These are phyloP conservation scores for Dendroctonus valens DNA, from an alignment of 1,140 invertebrate genomes.

Conservation along the genomic window DNA sequence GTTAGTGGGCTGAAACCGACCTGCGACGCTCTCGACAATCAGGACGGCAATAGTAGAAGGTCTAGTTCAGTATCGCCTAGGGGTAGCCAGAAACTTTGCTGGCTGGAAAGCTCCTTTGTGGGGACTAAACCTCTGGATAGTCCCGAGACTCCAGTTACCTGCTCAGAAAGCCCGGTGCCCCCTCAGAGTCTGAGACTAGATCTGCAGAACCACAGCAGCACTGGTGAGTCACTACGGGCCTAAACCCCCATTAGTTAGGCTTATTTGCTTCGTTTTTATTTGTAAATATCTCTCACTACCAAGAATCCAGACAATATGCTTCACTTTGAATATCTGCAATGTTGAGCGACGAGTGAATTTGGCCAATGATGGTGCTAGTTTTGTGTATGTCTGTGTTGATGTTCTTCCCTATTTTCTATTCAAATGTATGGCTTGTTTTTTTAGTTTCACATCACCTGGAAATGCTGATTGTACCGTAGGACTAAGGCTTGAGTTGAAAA, in stretches of 20 bases:
- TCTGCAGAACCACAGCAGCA: slow-evolving; percentile 53
- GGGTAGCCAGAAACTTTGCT: slow-evolving; percentile 65
- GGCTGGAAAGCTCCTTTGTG: slow-evolving; percentile 90
- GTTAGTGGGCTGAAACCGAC: slow-evolving; percentile 72
- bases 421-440: no score
- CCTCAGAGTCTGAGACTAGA: slow-evolving; percentile 54
- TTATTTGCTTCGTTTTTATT: no score
- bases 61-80: slow-evolving; percentile 48
- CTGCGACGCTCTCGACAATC: slow-evolving; percentile 35
- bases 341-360: no score
- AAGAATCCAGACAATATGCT: no score
- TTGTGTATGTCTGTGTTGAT: no score
- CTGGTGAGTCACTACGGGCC: slow-evolving; percentile 63
- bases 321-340: no score
- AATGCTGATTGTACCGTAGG: no score
- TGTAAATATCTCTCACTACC: slow-evolving; percentile 1
- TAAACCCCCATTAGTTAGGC: slow-evolving; percentile 7
- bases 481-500: no score
- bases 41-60: slow-evolving; percentile 38
- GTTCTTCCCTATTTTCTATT: no score
- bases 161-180: slow-evolving; percentile 49
- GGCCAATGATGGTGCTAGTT: no score
- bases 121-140: slow-evolving; percentile 79
- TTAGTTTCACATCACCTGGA: no score
- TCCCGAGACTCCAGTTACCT: slow-evolving; percentile 73